Conservation (phyloP, 2,113 vertebrate species). For the Eclectus roratus region DNA sequence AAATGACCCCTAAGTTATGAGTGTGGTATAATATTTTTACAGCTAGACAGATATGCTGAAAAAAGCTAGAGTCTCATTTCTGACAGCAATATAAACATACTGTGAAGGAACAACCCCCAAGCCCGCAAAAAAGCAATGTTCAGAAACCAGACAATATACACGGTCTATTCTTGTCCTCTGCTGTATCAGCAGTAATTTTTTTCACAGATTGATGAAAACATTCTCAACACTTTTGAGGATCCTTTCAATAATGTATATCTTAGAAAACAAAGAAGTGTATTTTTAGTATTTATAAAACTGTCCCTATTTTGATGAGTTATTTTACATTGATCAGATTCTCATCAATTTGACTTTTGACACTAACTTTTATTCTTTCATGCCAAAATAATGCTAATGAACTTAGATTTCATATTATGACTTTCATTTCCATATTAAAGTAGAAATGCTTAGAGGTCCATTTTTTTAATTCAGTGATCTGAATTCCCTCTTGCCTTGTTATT, state of each 20-base stretch:
- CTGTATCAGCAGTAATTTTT: neutral
- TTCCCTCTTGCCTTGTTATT: neutral
- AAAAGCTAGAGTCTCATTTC: neutral
- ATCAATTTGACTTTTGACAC: neutral
- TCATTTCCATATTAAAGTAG: neutral
- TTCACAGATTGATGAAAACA: neutral
- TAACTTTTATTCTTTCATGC: neutral
- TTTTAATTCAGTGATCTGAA: neutral
- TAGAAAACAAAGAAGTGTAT: neutral
- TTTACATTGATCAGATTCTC: neutral
- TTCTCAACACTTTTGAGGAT: neutral
- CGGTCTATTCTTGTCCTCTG: neutral
- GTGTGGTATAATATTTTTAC: neutral
- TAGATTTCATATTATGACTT: neutral
- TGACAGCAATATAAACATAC: neutral
- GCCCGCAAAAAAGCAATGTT: neutral
- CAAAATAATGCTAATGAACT: neutral
- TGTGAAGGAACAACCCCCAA: neutral
- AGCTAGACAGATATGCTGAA: neutral
- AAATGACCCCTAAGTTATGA: neutral
- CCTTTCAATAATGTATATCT: neutral
- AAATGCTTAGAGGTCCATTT: neutral
- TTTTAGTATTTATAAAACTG: neutral
- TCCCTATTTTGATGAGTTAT: neutral
- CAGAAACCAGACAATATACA: neutral